These are phyloP conservation scores for Elysia crispata DNA, from an alignment of 2,888 invertebrate species.

Conservation along the genomic window DNA sequence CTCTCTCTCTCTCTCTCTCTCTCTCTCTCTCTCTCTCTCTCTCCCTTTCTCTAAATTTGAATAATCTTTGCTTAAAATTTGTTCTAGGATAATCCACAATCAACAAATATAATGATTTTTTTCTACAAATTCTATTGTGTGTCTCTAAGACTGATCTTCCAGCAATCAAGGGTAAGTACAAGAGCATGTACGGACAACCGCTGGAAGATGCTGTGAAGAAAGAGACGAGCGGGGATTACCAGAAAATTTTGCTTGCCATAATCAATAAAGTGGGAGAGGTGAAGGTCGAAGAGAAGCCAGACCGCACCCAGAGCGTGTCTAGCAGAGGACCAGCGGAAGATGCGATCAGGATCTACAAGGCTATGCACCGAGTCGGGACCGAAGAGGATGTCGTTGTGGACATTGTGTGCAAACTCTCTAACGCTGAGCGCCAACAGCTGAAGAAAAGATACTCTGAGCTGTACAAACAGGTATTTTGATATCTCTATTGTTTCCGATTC, in stretches of 20 bases:
- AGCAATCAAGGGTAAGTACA: conserved; percentile 75
- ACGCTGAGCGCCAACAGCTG: conserved; percentile 69
- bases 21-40: too few relatives aligned
- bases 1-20: too few relatives aligned
- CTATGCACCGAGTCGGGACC: conserved; percentile 64
- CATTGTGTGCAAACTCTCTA: conserved; percentile 63
- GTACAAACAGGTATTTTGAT: conserved; percentile 39
- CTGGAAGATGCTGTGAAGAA: conserved; percentile 72
- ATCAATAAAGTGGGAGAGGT: conserved; percentile 58
- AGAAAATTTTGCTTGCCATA: conserved; percentile 69
- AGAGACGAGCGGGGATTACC: conserved; percentile 76
- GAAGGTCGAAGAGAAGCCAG: background rate
- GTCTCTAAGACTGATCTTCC: conserved; percentile 78
- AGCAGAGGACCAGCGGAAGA: conserved; percentile 56
- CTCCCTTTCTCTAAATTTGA: too few relatives aligned
- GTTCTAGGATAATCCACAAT: too few relatives aligned
- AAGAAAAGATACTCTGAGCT: conserved; percentile 53
- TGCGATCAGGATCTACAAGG: conserved; percentile 62
- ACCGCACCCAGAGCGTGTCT: background rate
- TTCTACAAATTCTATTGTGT: too few relatives aligned
- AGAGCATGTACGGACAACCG: conserved; percentile 71
- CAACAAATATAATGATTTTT: too few relatives aligned
- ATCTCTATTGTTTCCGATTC: too few relatives aligned
- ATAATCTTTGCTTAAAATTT: too few relatives aligned
- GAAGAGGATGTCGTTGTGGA: conserved; percentile 66